A percentile compares a stretch with the other conserved stretches of the same genome.
Conservation (phyloP, 2,797 vertebrate species). For the Alca torda region DNA sequence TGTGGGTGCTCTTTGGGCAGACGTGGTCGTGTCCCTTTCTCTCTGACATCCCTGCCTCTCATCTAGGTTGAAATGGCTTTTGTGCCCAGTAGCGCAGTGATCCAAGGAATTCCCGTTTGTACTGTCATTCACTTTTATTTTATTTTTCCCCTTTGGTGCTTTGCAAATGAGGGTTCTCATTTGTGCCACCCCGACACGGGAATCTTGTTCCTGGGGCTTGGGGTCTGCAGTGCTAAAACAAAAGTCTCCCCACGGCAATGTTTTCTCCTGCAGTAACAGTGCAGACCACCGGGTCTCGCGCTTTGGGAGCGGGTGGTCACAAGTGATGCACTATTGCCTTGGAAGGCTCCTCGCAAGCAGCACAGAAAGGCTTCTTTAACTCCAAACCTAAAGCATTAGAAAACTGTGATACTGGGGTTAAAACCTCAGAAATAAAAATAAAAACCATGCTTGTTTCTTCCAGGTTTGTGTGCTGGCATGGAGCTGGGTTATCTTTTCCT, state of each 20-base stretch:
- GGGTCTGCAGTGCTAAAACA: neutral
- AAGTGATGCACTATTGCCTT: accelerated
- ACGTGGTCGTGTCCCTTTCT: accelerated
- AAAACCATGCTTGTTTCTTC: neutral
- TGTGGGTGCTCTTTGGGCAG: accelerated
- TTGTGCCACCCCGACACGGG: neutral
- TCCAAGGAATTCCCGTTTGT: neutral
- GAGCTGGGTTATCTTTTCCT: neutral
- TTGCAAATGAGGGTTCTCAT: neutral
- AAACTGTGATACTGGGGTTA: neutral
- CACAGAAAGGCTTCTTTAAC: neutral
- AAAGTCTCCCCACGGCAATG: neutral
- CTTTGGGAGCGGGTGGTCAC: neutral
- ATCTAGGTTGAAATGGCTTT: neutral
- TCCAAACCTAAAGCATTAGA: neutral
- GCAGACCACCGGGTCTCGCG: neutral
- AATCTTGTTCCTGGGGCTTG: neutral
- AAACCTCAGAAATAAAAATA: neutral
- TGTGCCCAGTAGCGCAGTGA: neutral
- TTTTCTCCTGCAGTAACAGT: too few relatives aligned
- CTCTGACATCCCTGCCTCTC: neutral
- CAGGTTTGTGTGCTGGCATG: neutral
- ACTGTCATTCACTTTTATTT: neutral
- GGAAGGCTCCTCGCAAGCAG: neutral
- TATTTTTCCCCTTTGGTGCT: neutral